A percentile compares a stretch with the other conserved stretches of the same genome.
phyloP scores from a whole-genome alignment of 2,797 vertebrate genomes.

The Limosa lapponica region DNA sequence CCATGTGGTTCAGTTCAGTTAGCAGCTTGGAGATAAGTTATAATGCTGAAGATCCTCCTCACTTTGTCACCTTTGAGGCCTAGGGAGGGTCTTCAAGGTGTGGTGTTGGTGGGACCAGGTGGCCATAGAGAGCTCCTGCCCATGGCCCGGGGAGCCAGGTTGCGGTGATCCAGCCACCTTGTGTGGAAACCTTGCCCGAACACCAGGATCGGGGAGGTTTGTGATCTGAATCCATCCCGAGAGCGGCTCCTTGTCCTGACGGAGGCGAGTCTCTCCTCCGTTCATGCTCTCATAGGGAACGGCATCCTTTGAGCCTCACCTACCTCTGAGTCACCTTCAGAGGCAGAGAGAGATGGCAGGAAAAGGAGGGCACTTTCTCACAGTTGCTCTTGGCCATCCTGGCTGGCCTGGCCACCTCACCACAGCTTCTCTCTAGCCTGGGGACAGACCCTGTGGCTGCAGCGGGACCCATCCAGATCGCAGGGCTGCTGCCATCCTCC shows the following conservation, averaged over 20 bases:
- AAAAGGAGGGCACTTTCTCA: background rate
- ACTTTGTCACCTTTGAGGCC: background rate
- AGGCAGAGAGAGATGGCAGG: background rate
- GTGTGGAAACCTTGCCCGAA: background rate
- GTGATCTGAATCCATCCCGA: fast-evolving
- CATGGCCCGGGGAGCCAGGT: background rate
- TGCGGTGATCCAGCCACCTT: background rate
- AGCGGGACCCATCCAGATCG: fast-evolving
- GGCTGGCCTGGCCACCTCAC: background rate
- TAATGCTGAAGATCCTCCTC: background rate
- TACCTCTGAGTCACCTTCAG: background rate
- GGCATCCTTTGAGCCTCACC: background rate
- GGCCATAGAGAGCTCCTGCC: background rate
- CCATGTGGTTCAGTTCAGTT: background rate
- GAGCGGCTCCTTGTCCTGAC: background rate
- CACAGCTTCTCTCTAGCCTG: background rate
- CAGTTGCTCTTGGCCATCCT: background rate
- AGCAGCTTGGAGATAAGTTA: background rate
- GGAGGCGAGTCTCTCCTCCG: background rate
- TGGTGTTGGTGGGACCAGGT: background rate
- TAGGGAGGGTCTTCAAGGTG: background rate
- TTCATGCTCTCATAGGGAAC: fast-evolving
- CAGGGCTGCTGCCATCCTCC: background rate
- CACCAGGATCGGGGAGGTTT: background rate
- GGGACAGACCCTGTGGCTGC: background rate